Base-by-base conservation (phyloP, 2,888 invertebrate genomes). In the Rhamphomyia laevipes region DNA sequence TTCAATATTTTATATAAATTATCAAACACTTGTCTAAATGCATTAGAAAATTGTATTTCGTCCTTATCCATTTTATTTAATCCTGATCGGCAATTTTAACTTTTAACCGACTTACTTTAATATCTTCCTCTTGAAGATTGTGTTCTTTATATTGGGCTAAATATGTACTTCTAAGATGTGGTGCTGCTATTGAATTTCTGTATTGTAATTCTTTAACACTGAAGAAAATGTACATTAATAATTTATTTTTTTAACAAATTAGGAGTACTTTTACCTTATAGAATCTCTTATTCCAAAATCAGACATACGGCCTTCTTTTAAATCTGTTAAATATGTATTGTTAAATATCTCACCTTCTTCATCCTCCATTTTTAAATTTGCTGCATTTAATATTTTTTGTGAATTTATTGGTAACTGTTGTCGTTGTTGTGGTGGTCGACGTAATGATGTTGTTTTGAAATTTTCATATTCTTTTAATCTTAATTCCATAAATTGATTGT, bases 271-370 rank as follows among this genome's bases (percentile, higher is more conserved):
- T 58, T 57, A 63, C 65, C 62, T 58, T 45, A 63, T 53, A 3
- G 56, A 56, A 18, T 63, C 61, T 41, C 58, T 56, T 43, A 55
- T 59, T 51, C 65, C 63, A 33, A 53, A 53, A 52, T 60, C 60
- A 0, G 73, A 68, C 15, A 68, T 60, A 43, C 76, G 74, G 18
- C 78, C 75, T 49, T 73, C 73, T 58, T 83, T 77, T 57, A 84
- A 67, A 64, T 82, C 83, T 1, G 74, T 75, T 53, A 91, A 73
- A 63, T 83, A 87, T 45, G 84, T 84, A 56, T 85, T 86, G 66
- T 88, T 86, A 63, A 90, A 90, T 42, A 85, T 73, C 63, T 90
- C 89, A 42, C 84, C 86, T 57, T 87, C 87, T 63, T 91, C 91
- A 60, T 91, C 91, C 43, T 88, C 89, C 80, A 85, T 84, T 58